Percentiles rank a stretch among this genome's conserved stretches.
Evolutionary conservation across 2,888 invertebrate genomes (phyloP).

Genomic region (Norana najaformis): DNA sequence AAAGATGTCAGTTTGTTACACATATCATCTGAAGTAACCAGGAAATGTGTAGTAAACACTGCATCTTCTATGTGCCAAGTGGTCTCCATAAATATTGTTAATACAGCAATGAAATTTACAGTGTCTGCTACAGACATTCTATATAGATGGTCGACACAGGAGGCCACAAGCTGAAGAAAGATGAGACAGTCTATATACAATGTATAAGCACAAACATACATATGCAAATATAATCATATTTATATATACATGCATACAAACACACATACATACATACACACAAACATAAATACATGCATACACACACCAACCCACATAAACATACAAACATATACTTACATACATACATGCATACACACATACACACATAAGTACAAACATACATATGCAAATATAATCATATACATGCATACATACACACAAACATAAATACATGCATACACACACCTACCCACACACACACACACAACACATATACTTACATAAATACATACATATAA

Average conservation of each 20-base stretch:
- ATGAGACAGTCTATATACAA: neutral
- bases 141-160: too few species aligned
- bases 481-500: neutral
- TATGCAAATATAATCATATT: too few species aligned
- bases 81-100: neutral
- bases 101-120: neutral
- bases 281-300: constrained; percentile 31
- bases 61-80: neutral
- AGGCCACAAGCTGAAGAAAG: too few species aligned
- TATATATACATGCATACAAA: constrained; percentile 26
- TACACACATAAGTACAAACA: neutral
- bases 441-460: neutral
- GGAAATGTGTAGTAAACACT: neutral
- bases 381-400: neutral
- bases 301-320: constrained; percentile 26
- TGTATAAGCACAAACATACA: too few species aligned
- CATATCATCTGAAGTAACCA: neutral
- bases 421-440: neutral
- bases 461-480: neutral
- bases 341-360: neutral
- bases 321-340: neutral
- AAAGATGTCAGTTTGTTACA: neutral
- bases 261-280: constrained; percentile 27
- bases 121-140: neutral
- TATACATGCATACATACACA: neutral